These are phyloP conservation scores for Pterocles gutturalis DNA, from an alignment of 2,113 vertebrate genomes.

Conservation along the genomic window DNA sequence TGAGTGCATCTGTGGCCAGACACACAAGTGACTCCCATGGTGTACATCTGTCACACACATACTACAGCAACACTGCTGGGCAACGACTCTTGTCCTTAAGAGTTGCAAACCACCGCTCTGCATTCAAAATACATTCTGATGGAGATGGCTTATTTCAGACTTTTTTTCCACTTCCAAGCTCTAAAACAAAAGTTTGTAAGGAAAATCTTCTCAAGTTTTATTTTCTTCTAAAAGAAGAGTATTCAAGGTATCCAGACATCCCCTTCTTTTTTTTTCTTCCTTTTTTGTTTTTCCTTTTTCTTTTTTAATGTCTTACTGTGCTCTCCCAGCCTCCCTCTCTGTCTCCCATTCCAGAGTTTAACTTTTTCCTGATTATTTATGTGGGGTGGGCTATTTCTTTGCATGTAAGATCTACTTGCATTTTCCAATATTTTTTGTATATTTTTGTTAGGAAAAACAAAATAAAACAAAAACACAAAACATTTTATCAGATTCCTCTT, in stretches of 20 bases:
- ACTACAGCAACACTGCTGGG: neutral
- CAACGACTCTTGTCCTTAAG: neutral
- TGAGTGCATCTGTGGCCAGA: neutral
- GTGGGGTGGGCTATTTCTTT: neutral
- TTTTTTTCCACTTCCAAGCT: neutral
- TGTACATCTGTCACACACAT: neutral
- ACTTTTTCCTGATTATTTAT: neutral
- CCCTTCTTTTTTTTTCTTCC: rapidly evolving
- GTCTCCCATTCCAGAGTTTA: neutral
- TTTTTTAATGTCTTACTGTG: neutral
- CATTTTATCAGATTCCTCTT: neutral
- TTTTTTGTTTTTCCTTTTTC: neutral
- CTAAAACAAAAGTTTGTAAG: neutral
- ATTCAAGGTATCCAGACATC: neutral
- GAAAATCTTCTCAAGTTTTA: neutral
- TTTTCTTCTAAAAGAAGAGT: neutral
- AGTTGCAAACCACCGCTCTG: neutral
- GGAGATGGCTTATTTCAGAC: neutral
- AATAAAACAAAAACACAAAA: too few relatives aligned
- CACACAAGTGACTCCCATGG: neutral
- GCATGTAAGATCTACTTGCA: neutral
- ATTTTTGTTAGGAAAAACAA: neutral
- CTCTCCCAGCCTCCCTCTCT: neutral
- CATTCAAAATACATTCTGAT: neutral
- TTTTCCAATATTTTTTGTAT: neutral